Percentiles rank a stretch among this genome's conserved stretches.
Conservation (phyloP, 2,113 vertebrate genomes). For the Gadus macrocephalus region DNA sequence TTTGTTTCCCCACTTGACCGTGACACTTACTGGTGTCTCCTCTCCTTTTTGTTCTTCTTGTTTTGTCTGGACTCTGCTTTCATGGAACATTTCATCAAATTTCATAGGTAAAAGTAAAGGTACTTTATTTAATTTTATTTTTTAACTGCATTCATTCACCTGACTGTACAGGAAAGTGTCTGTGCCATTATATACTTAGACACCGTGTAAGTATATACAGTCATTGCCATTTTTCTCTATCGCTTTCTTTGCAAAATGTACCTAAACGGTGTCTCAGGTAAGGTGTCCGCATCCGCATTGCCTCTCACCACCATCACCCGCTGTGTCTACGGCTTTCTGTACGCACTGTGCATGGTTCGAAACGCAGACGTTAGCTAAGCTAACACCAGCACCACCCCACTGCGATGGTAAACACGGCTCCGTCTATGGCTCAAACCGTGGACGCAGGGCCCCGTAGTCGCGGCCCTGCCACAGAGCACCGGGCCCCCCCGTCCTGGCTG, state of each 20-base stretch:
- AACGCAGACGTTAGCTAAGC: slow-evolving; percentile 42
- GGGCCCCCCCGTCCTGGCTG: slow-evolving; percentile 65
- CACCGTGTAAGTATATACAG: slow-evolving; percentile 39
- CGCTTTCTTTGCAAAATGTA: slow-evolving; percentile 38
- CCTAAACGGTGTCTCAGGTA: slow-evolving; percentile 75
- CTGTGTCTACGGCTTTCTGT: slow-evolving; percentile 39
- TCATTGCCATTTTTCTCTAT: slow-evolving; percentile 40
- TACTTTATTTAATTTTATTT: slow-evolving; percentile 77
- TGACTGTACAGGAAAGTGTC: slow-evolving; percentile 46
- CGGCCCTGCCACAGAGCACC: slow-evolving; percentile 54
- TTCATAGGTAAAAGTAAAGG: slow-evolving; percentile 99
- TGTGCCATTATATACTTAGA: slow-evolving; percentile 61
- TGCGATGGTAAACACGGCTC: slow-evolving; percentile 46
- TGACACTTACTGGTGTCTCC: slow-evolving; percentile 85
- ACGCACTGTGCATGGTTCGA: slow-evolving; percentile 60
- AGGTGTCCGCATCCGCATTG: slow-evolving; percentile 63
- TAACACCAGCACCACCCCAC: slow-evolving; percentile 25
- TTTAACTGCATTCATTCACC: slow-evolving; percentile 40
- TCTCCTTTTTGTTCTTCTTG: slow-evolving; percentile 81
- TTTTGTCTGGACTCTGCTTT: slow-evolving; percentile 84
- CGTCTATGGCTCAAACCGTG: slow-evolving; percentile 40
- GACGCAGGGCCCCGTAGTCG: slow-evolving; percentile 31
- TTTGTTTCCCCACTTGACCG: slow-evolving; percentile 61
- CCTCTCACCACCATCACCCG: slow-evolving; percentile 41
- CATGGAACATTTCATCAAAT: slow-evolving; percentile 98